These are phyloP conservation scores for Helicorthomorpha holstii DNA, from an alignment of 1,140 invertebrate species.

Conservation along the genomic window DNA sequence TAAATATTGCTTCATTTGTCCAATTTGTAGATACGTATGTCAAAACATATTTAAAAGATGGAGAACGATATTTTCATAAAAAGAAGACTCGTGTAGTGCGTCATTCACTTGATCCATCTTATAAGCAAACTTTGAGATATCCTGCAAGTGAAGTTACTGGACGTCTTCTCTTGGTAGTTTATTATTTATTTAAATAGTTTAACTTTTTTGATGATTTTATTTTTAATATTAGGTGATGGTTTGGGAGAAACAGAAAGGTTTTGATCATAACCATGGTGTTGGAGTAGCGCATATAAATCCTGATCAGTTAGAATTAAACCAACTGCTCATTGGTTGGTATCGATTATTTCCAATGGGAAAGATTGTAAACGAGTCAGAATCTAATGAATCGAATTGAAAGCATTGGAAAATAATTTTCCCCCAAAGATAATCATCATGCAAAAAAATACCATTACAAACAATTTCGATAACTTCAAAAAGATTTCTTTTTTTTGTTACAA, in stretches of 20 bases:
- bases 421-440: too few species aligned
- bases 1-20: neutral
- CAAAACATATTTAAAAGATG: conserved; percentile 78
- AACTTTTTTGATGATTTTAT: too few species aligned
- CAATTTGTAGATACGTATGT: conserved; percentile 70
- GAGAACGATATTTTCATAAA: conserved; percentile 70
- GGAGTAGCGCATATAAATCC: conserved; percentile 69
- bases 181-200: neutral
- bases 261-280: conserved; percentile 63
- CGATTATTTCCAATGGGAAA: conserved; percentile 48
- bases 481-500: too few species aligned
- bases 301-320: conserved; percentile 54
- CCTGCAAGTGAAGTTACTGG: conserved; percentile 65
- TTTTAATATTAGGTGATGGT: conserved; percentile 41
- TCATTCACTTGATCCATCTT: conserved; percentile 61
- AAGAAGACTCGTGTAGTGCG: conserved; percentile 70
- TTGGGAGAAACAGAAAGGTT: conserved; percentile 65
- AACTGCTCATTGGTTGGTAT: conserved; percentile 70
- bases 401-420: too few species aligned
- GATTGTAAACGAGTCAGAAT: conserved; percentile 1
- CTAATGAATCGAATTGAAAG: conserved; percentile 2
- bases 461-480: too few species aligned
- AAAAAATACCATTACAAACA: too few species aligned
- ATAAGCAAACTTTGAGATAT: conserved; percentile 74
- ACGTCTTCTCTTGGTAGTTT: conserved; percentile 50